Evolutionary conservation across 2,888 invertebrate genomes (phyloP).

Genomic region (Eutolmus rufibarbis): DNA sequence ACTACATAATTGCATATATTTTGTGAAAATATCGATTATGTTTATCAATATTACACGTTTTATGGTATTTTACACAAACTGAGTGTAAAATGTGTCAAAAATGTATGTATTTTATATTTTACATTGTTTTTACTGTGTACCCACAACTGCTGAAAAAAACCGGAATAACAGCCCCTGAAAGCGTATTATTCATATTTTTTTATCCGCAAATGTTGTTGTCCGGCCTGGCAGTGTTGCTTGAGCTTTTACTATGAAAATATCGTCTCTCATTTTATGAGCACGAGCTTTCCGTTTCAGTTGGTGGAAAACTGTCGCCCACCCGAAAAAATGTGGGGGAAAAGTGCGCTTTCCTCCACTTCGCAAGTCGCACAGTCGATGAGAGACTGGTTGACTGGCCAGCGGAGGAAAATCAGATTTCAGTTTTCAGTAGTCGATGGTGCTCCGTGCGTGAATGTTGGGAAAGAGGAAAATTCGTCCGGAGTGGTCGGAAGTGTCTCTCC

Average conservation of each 20-base stretch:
- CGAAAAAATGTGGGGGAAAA: not conserved
- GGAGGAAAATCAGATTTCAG: constrained; percentile 15
- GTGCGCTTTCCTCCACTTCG: not conserved
- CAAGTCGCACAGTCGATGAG: not conserved
- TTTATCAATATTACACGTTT: no score
- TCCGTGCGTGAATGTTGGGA: constrained; percentile 44
- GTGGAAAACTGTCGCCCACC: not conserved
- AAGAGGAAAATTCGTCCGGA: constrained; percentile 26
- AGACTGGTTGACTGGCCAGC: not conserved
- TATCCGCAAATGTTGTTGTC: not conserved
- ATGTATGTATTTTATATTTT: no score
- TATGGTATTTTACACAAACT: no score
- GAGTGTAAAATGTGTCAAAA: no score
- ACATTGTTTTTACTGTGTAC: no score
- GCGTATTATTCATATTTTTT: no score
- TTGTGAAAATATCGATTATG: no score
- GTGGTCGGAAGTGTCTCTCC: not conserved
- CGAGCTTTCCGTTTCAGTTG: not conserved
- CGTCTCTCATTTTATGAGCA: not conserved
- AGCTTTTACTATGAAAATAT: constrained; percentile 30
- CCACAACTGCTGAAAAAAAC: no score
- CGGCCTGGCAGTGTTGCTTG: not conserved
- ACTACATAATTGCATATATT: no score
- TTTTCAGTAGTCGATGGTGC: constrained; percentile 46
- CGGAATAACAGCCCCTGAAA: no score